Evolutionary conservation across 2,113 vertebrate species (phyloP), one percentile per base, ranked within the genome.

Genomic region (Neogale vison): DNA sequence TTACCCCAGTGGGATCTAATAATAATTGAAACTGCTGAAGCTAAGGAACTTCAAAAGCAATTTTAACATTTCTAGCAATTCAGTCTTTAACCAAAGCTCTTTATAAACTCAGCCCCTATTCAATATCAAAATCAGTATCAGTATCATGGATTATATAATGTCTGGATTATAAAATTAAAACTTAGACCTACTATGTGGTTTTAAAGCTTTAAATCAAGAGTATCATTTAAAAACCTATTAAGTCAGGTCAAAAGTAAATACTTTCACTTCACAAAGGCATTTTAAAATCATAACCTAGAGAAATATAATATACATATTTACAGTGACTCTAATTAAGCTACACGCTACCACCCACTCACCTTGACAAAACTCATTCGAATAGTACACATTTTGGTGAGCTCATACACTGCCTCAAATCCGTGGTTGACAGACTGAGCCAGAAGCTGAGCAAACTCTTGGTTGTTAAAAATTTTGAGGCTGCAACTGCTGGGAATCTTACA

Each of bases 291-390:
- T 67, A 93, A 47, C 52, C 84, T 82, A 42, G 0, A 96, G 63
- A 89, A 61, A 88, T 12, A 67, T 7, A 96, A 85, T 3, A 88
- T 23, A 52, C 55, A 97, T 90, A 81, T 1, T 83, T 85, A 92
- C 2, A 97, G 55, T 80, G 14, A 96, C 74, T 34, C 7, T 47
- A 69, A 88, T 59, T 42, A n/a, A 45, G 18, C 55, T 74, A 65
- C 1, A 86, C 10, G 57, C 45, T 57, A 81, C 1, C 67, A 95
- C 47, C 9, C 34, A 52, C 97, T 98, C 98, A 99, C 99, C 99
- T 99, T 99, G 96, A 99, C 99, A 97, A 99, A 99, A 98, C 99
- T 99, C 99, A 99, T 99, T 71, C 99, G 99, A 97, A 99, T 99
- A 97, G 99, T 99, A 93, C 99, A 99, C 99, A 99, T 99, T 98